Evolutionary conservation across 1,140 invertebrate genomes (phyloP).

Genomic region (Centruroides vittatus): DNA sequence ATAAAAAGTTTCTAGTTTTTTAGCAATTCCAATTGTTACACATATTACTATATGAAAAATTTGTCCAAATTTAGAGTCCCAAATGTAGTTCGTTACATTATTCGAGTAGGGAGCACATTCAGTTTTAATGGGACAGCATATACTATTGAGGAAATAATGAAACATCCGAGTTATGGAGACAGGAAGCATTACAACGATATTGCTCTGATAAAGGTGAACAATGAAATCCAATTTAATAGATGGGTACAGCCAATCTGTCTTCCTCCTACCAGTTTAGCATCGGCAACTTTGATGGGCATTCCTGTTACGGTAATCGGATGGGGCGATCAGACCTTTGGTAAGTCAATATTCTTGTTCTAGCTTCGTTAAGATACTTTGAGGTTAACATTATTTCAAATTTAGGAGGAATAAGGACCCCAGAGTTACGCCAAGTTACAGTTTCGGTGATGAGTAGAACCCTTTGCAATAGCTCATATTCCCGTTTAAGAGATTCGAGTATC

Average conservation of each 20-base stretch:
- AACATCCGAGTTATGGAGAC: slow-evolving; percentile 2
- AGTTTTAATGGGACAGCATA: not conserved
- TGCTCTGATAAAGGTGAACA: slow-evolving; percentile 4
- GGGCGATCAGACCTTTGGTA: slow-evolving; percentile 13
- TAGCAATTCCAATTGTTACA: too few relatives aligned
- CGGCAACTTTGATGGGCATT: not conserved
- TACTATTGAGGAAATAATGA: not conserved
- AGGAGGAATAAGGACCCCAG: slow-evolving; percentile 5
- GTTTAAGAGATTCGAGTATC: not conserved
- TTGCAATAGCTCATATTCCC: slow-evolving; percentile 6
- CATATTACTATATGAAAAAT: too few relatives aligned
- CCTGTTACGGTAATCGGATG: slow-evolving; percentile 9
- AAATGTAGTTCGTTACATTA: not conserved
- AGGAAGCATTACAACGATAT: slow-evolving; percentile 11
- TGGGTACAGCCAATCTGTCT: slow-evolving; percentile 7
- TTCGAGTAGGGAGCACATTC: slow-evolving; percentile 4
- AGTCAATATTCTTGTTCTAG: not conserved
- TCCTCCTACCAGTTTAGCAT: not conserved
- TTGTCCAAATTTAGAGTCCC: not conserved
- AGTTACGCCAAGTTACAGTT: slow-evolving; percentile 6
- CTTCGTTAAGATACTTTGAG: not conserved
- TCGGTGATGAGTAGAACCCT: not conserved
- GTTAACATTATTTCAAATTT: not conserved
- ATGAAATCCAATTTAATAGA: not conserved
- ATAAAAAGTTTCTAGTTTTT: too few relatives aligned